A percentile compares a stretch with the other conserved stretches of the same genome.
Conservation (phyloP, 2,113 vertebrate species). For the Sylvietta virens region DNA sequence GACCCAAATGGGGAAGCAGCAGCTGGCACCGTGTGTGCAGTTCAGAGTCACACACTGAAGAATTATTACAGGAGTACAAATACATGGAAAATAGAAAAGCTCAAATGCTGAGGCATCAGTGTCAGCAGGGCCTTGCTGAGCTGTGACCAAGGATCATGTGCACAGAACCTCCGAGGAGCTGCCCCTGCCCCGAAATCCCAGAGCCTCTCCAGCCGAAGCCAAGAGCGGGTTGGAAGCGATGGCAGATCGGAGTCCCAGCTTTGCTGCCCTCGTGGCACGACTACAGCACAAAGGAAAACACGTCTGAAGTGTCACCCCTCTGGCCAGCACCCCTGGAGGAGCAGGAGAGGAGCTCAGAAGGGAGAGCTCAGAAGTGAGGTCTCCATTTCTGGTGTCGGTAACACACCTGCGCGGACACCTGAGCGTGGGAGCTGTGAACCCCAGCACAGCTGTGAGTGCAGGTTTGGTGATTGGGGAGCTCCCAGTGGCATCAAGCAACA, state of each 20-base stretch:
- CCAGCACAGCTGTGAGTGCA: not conserved
- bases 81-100: not conserved
- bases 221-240: rapidly evolving
- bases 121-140: not conserved
- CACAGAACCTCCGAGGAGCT: not conserved
- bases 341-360: not conserved
- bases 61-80: not conserved
- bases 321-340: not conserved
- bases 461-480: not conserved
- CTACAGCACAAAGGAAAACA: not conserved
- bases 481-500: not conserved
- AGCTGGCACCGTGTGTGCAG: not conserved
- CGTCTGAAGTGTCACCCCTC: not conserved
- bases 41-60: not conserved
- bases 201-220: not conserved
- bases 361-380: not conserved
- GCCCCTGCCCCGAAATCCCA: not conserved
- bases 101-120: rapidly evolving
- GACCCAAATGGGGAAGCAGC: not conserved
- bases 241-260: not conserved
- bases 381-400: not conserved
- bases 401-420: not conserved
- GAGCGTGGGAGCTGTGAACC: not conserved
- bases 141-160: not conserved
- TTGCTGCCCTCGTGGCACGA: not conserved